phyloP scores from a whole-genome alignment of 2,113 vertebrate genomes.

The Equus quagga region DNA sequence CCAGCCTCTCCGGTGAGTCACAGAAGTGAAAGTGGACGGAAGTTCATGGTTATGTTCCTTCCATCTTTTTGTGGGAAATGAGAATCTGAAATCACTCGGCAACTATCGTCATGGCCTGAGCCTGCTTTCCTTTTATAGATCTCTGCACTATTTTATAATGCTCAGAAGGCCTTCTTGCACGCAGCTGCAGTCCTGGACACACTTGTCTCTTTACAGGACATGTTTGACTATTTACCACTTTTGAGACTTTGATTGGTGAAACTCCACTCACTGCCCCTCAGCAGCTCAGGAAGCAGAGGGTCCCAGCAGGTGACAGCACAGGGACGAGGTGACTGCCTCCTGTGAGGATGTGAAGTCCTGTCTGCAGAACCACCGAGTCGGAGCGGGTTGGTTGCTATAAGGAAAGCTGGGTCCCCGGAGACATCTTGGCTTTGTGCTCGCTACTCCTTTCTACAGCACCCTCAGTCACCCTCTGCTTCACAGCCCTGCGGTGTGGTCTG shows the following conservation, averaged over 20 bases:
- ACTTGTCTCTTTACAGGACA: background rate
- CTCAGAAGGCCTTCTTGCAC: background rate
- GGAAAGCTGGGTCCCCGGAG: background rate
- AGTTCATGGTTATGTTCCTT: background rate
- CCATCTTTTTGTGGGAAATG: background rate
- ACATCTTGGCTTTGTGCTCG: background rate
- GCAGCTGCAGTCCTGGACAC: background rate
- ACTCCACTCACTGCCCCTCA: background rate
- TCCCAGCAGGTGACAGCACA: rapidly evolving
- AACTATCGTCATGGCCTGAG: background rate
- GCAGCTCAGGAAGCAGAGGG: background rate
- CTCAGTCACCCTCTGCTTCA: background rate
- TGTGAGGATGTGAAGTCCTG: background rate
- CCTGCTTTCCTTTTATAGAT: background rate
- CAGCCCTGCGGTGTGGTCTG: too few species aligned
- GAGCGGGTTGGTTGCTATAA: background rate
- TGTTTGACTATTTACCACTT: background rate
- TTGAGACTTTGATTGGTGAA: background rate
- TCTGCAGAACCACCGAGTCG: rapidly evolving
- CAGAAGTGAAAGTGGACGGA: background rate
- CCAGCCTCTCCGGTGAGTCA: background rate
- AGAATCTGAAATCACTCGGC: conserved; percentile 31
- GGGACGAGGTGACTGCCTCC: background rate
- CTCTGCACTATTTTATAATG: background rate
- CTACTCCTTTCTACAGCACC: background rate